These are phyloP conservation scores for Sisor rabdophorus DNA, from an alignment of 2,113 vertebrate species.

Conservation along the genomic window DNA sequence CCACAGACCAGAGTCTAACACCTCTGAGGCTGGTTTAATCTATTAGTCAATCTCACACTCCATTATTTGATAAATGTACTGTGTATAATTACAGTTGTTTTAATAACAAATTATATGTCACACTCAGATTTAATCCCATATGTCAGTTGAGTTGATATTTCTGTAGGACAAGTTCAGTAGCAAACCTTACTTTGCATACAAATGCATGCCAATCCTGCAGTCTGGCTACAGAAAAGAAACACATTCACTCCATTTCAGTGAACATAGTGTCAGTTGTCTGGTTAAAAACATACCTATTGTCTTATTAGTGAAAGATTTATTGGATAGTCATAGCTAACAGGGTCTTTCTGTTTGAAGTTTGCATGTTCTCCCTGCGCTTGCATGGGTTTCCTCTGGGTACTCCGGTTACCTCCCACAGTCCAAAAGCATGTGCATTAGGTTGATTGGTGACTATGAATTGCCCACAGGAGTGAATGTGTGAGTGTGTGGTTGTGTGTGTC, in stretches of 20 bases:
- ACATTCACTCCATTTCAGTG: background rate
- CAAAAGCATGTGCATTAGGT: no score
- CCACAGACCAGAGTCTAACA: background rate
- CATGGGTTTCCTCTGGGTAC: no score
- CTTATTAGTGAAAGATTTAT: background rate
- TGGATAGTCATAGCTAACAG: background rate
- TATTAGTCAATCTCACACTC: background rate
- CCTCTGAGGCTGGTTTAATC: background rate
- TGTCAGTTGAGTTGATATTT: background rate
- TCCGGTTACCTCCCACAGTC: no score
- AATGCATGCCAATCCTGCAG: background rate
- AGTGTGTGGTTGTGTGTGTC: no score
- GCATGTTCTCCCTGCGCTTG: no score
- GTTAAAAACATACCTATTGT: background rate
- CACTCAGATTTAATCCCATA: background rate
- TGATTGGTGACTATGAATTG: no score
- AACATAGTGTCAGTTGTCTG: background rate
- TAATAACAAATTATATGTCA: background rate
- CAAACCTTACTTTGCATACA: background rate
- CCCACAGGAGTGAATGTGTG: no score
- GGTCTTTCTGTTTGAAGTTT: no score
- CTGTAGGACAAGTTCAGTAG: no score
- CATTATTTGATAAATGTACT: background rate
- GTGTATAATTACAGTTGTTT: background rate
- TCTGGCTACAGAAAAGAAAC: background rate